Evolutionary conservation across 2,113 vertebrate genomes (phyloP).

Genomic region (Suricata suricatta): DNA sequence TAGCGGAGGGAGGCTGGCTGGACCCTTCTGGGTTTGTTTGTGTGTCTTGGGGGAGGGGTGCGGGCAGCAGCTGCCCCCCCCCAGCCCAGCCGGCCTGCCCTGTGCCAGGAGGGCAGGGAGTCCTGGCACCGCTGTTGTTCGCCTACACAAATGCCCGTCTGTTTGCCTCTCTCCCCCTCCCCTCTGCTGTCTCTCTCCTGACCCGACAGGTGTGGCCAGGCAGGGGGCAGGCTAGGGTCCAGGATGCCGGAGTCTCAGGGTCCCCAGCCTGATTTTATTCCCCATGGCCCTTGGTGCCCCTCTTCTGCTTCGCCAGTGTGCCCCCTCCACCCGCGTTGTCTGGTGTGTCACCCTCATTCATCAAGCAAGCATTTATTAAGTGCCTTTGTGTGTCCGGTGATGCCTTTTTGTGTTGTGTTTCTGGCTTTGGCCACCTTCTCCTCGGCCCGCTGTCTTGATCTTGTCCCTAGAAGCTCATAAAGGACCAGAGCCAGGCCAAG

Average conservation of each 20-base stretch:
- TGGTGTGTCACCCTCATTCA: background rate
- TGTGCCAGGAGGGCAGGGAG: constrained; percentile 82
- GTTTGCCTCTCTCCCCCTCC: constrained; percentile 42
- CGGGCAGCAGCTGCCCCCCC: constrained; percentile 74
- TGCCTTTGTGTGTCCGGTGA: constrained; percentile 52
- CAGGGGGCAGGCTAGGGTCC: constrained; percentile 42
- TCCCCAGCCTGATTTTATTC: background rate
- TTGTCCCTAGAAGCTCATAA: background rate
- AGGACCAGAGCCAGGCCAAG: background rate
- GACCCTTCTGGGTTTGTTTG: constrained; percentile 67
- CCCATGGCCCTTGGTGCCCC: background rate
- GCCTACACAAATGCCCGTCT: constrained; percentile 74
- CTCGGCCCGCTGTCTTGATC: background rate
- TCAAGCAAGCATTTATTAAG: constrained; percentile 17
- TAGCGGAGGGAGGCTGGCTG: background rate
- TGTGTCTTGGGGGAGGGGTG: constrained; percentile 39
- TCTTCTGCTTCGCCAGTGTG: background rate
- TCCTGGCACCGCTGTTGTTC: constrained; percentile 78
- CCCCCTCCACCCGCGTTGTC: background rate
- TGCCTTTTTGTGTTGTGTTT: background rate
- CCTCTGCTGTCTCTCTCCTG: constrained; percentile 61
- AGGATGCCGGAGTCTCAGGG: background rate
- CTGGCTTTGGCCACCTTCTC: background rate
- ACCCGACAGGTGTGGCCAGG: constrained; percentile 73
- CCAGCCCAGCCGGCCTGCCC: constrained; percentile 68